Base-by-base conservation (phyloP, 2,113 vertebrate genomes). In the Fulmarus glacialis region DNA sequence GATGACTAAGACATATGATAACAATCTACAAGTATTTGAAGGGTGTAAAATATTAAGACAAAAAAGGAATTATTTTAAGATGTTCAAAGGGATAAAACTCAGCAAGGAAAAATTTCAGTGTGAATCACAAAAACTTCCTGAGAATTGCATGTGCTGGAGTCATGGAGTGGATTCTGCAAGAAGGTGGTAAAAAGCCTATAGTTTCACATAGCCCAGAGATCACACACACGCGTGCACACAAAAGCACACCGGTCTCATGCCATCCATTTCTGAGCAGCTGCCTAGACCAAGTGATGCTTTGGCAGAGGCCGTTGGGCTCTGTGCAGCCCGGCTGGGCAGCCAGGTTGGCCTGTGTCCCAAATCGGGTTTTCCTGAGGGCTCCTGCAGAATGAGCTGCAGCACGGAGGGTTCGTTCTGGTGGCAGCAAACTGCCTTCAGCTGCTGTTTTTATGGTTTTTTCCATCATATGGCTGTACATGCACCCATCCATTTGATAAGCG, bases 1-100 rank as follows among this genome's bases (percentile, higher is more conserved):
- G 82, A 96, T 96, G 96, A 96, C 97, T 97, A 94, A 95, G 91
- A 96, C 96, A 97, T 96, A 97, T 97, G 95, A 97, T 96, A 97
- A 96, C 94, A 93, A 93, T 97, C 95, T 96, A 90, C 89, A 97
- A 79, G 88, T 95, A 92, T 97, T 97, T 97, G 95, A 97, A 97
- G 96, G 93, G 91, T 98, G 96, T 97, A 89, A 97, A 97, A 96
- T 81, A 96, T 77, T 91, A 96, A 96, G 55, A 96, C 60, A 94
- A 95, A 96, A 96, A 96, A 71, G 26, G 92, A 94, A 87, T 98
- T 95, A 40, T 95, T 97, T 96, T 97, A 55, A 97, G 88, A 91
- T 94, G 34, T 91, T 97, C 68, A 66, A 70, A 89, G 91, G 83
- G 94, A 86, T 98, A 96, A 87, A 95, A 90, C 81, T 93, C 43